Conservation (phyloP, 2,888 invertebrate genomes). For the Arge pagana region DNA sequence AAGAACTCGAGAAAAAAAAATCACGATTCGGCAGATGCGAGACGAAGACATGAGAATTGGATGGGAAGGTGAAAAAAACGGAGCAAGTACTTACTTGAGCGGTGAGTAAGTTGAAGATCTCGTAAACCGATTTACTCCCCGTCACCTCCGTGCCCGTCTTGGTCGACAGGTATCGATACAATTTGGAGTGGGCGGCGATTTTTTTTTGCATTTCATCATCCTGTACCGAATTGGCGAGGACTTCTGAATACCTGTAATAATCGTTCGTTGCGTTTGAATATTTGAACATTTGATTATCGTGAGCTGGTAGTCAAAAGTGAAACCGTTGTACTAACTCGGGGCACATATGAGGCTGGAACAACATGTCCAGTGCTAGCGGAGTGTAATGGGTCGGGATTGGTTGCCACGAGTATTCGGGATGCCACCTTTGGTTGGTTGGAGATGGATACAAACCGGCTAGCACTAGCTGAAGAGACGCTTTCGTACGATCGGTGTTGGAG, state of each 20-base stretch:
- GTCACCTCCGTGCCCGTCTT: slow-evolving; percentile 30
- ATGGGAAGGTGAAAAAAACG: too few species aligned
- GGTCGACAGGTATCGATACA: slow-evolving; percentile 25
- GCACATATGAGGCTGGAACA: slow-evolving; percentile 30
- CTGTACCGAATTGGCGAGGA: slow-evolving; percentile 20
- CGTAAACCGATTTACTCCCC: slow-evolving; percentile 8
- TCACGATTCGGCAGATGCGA: too few species aligned
- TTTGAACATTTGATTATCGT: background rate
- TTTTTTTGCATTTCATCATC: slow-evolving; percentile 20
- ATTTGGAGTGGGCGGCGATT: slow-evolving; percentile 16
- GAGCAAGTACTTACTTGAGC: slow-evolving; percentile 39
- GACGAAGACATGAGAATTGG: too few species aligned
- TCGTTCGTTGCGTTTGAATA: background rate
- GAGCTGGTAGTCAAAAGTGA: background rate
- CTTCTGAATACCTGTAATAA: slow-evolving; percentile 30
- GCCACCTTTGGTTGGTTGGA: slow-evolving; percentile 29
- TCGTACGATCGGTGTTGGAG: slow-evolving; percentile 36
- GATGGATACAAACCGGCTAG: slow-evolving; percentile 40
- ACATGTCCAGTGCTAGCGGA: slow-evolving; percentile 35
- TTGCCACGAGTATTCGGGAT: slow-evolving; percentile 33
- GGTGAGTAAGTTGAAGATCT: slow-evolving; percentile 28
- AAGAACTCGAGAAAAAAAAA: too few species aligned
- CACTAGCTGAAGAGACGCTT: slow-evolving; percentile 38
- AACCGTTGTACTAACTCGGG: slow-evolving; percentile 30
- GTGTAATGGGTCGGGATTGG: slow-evolving; percentile 34